Conservation (phyloP, 2,888 invertebrate species). For the Rhagonycha lutea region DNA sequence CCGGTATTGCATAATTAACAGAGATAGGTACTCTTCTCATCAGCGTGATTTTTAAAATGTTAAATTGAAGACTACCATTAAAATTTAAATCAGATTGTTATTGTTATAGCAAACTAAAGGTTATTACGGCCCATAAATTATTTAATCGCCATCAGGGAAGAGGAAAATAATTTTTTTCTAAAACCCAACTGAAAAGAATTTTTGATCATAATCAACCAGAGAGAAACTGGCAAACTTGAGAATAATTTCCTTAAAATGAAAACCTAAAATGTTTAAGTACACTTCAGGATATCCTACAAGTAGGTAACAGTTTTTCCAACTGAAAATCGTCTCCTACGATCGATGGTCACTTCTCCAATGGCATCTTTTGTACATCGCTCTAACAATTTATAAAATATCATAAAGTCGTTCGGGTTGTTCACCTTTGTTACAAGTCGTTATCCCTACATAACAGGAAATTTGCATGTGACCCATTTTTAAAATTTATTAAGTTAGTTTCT, state of each 20-base stretch:
- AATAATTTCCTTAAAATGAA: too few relatives aligned
- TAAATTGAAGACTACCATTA: background rate
- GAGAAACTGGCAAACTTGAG: too few relatives aligned
- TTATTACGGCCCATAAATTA: background rate
- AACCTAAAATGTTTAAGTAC: too few relatives aligned
- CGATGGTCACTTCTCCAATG: background rate
- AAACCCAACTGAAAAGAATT: background rate
- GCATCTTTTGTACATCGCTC: background rate
- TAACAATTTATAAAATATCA: constrained; percentile 21
- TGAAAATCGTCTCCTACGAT: background rate
- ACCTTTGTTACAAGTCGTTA: constrained; percentile 40
- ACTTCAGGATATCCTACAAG: too few relatives aligned
- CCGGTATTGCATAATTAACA: constrained; percentile 12
- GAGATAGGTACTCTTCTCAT: background rate
- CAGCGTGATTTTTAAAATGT: background rate
- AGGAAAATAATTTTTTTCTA: background rate
- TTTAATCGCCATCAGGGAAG: background rate
- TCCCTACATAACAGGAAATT: constrained; percentile 40
- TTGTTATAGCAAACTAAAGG: background rate
- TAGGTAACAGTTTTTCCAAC: too few relatives aligned
- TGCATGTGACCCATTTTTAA: constrained; percentile 39
- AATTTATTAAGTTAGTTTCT: constrained; percentile 22
- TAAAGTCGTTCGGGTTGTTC: constrained; percentile 37
- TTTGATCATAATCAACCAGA: too few relatives aligned
- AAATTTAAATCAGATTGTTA: background rate